Base-by-base conservation (phyloP, 1,140 invertebrate species). In the Drosophila pseudoobscura region DNA sequence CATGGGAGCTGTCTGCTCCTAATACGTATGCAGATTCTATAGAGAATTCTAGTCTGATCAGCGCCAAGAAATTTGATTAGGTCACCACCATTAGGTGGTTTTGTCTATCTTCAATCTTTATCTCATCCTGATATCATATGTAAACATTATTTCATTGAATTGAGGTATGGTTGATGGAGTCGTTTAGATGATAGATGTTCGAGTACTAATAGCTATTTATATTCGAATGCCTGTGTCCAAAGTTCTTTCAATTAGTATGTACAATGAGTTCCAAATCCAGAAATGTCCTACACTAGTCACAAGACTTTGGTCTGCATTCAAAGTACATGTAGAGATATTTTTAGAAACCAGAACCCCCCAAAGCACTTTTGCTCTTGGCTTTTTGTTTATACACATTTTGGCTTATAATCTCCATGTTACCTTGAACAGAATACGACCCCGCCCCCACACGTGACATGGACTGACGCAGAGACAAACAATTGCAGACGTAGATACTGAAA, bases 381-480 rank as follows among this genome's bases (percentile, higher is more conserved):
- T 31, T 55, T 55, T 74, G 70, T 74, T 74, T 74, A 62, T 52
- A 44, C 60, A 64, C 29, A 74, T 58, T 65, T 74, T 74, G 70
- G 70, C 71, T 35, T 54, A 66, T 59, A 75, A 54, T 75, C 72
- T 75, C 72, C 53, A 75, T 51, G 61, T 66, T 75, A 63, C 72
- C 72, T 75, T 75, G 71, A 75, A 13, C 44, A 50, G 58, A 65
- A 65, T 35, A n/a, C 17, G 24, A 8, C 17, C 64, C 72, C 71
- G 54, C 72, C 55, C 49, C 71, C 72, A 66, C 71, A 75, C 72
- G 72, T 75, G 71, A 75, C 72, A 75, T 75, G 71, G 55, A 75
- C 57, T 75, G 72, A 75, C 72, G 72, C 72, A 75, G 57, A 68
- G 54, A 26, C 20, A 65, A 75, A 75, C 61, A 75, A 75, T 66